Evolutionary conservation across 1,140 invertebrate genomes (phyloP).

Genomic region (Catajapyx aquilonaris): DNA sequence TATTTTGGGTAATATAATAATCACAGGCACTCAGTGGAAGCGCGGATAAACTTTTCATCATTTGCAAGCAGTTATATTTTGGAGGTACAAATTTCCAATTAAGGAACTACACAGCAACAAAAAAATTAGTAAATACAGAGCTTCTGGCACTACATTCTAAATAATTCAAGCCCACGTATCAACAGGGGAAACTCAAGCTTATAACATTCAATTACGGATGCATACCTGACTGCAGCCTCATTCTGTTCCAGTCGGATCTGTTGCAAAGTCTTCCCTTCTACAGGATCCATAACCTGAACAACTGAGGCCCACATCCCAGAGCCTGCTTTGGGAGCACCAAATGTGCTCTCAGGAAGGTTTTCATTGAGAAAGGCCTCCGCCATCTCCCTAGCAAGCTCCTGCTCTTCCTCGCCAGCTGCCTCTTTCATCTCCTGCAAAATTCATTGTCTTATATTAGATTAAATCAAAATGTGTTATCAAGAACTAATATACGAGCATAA

Average conservation of each 20-base stretch:
- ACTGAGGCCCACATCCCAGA: conserved; percentile 92
- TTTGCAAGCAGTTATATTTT: too few relatives aligned
- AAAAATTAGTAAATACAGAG: conserved; percentile 1
- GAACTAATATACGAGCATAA: too few relatives aligned
- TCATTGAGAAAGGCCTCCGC: conserved; percentile 90
- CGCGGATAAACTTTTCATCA: too few relatives aligned
- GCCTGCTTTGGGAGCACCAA: conserved; percentile 91
- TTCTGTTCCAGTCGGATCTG: conserved; percentile 79
- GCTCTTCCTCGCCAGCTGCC: conserved; percentile 83
- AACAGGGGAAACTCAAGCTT: conserved; percentile 6
- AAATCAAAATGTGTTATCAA: too few relatives aligned
- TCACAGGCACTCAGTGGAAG: too few relatives aligned
- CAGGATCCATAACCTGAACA: conserved; percentile 77
- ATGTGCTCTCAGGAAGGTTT: conserved; percentile 76
- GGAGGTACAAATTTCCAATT: not conserved
- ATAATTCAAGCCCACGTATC: conserved; percentile 3
- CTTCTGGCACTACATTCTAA: not conserved
- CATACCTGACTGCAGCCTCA: conserved; percentile 76
- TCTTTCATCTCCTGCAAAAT: conserved; percentile 97
- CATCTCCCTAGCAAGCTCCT: conserved; percentile 87
- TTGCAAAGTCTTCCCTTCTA: conserved; percentile 57
- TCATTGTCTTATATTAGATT: too few relatives aligned
- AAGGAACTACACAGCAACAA: conserved; percentile 3
- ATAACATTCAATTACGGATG: conserved; percentile 13
- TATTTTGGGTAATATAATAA: conserved; percentile 2